Base-by-base conservation (phyloP, 1,140 invertebrate species). In the Ephestia elutella region DNA sequence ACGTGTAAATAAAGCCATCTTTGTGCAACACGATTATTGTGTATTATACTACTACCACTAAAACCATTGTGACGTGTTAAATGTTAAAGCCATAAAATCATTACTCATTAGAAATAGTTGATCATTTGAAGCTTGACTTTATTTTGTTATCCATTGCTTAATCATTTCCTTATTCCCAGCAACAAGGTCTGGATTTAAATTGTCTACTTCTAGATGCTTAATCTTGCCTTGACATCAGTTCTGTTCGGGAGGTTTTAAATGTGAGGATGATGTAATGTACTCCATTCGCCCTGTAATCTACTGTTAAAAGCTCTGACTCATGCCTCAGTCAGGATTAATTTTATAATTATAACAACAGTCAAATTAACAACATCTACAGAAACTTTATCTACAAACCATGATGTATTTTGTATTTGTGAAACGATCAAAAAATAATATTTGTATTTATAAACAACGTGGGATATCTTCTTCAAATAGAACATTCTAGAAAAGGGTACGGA, bases 401-500 rank as follows among this genome's bases (percentile, higher is more conserved):
- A 25, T 7, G 21, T 7, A 25, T 25, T 25, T 25, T 2, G 21
- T 25, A 25, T 15, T 44, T 4, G 15, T 17, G 10, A 15, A 44
- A 44, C n/a, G 38, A 32, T 32, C 10, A 1, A 44, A 44, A 11
- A 17, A n/a, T 44, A 35, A 15, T 44, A 44, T 44, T 44, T 53
- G 11, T 76, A 80, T 81, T 80, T 77, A 71, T 81, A 82, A 68
- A 71, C 76, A 58, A 70, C 30, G 71, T 74, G 78, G 79, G 79
- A 81, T 81, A 68, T 74, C 64, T 68, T 60, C 71, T 70, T 67
- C 66, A 78, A 82, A 82, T 86, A 84, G 77, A 75, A 71, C 73
- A 74, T 73, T 63, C 69, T 82, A 76, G 78, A 71, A 75, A 64
- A 75, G 68, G 64, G 66, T 53, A 63, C 50, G 59, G 63, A 56